Percentiles rank a stretch among this genome's conserved stretches.
phyloP scores from a whole-genome alignment of 2,888 invertebrate species.

The Drosophila monieri region DNA sequence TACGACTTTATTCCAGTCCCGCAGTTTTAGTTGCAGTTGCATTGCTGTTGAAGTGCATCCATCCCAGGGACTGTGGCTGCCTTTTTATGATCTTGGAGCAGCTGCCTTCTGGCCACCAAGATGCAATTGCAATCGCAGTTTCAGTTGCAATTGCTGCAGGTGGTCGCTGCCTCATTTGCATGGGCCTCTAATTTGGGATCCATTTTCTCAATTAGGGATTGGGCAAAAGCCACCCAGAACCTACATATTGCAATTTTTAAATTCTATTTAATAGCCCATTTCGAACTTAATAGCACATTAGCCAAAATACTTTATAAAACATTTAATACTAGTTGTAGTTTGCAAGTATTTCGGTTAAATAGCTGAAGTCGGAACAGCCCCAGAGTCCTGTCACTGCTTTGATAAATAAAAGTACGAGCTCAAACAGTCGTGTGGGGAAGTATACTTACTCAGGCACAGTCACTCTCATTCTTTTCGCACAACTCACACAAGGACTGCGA shows the following conservation, averaged over 20 bases:
- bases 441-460: conserved; percentile 6
- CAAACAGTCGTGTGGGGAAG: conserved; percentile 20
- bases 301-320: conserved; percentile 1
- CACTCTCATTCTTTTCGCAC: background rate
- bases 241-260: background rate
- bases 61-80: conserved; percentile 12
- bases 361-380: background rate
- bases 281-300: background rate
- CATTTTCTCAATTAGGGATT: conserved; percentile 30
- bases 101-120: conserved; percentile 37
- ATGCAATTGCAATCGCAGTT: conserved; percentile 3
- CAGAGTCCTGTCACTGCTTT: conserved; percentile 1
- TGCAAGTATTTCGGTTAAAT: conserved; percentile 1
- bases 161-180: conserved; percentile 32
- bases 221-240: background rate
- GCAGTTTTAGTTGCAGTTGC: conserved; percentile 4
- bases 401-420: conserved; percentile 11
- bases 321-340: background rate
- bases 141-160: conserved; percentile 18
- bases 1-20: conserved; percentile 46
- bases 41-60: conserved; percentile 32
- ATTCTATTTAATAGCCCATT: background rate
- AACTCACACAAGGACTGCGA: background rate
- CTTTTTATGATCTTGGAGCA: conserved; percentile 36
- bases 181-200: conserved; percentile 33